Percentiles rank a stretch among this genome's conserved stretches.
Evolutionary conservation across 2,113 vertebrate species (phyloP).

Genomic region (Cariama cristata): DNA sequence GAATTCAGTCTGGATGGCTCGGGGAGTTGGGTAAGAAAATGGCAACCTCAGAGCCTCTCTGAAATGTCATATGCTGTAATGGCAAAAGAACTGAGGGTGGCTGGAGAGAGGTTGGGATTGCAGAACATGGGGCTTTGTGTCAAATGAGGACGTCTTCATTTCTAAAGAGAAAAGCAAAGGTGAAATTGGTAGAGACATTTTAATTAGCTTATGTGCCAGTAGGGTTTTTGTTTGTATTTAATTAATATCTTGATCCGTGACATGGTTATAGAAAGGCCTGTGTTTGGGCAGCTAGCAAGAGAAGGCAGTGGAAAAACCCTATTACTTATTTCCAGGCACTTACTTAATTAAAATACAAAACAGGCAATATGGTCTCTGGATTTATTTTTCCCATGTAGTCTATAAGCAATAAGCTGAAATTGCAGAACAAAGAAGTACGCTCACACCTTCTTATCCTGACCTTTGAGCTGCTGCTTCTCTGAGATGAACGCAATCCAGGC

Average conservation of each 20-base stretch:
- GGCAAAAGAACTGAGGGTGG: neutral
- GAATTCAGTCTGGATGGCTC: neutral
- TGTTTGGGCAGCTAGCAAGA: neutral
- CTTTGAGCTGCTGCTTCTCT: neutral
- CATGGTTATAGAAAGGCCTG: neutral
- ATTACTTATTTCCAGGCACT: constrained; percentile 46
- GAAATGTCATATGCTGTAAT: neutral
- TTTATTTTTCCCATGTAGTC: constrained; percentile 55
- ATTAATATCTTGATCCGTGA: neutral
- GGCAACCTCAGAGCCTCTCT: neutral
- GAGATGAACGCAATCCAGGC: neutral
- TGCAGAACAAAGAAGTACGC: neutral
- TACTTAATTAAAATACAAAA: constrained; percentile 62
- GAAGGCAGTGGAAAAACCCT: constrained; percentile 14
- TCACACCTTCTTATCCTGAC: neutral
- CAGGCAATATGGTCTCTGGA: constrained; percentile 28
- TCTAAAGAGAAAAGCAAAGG: constrained; percentile 4
- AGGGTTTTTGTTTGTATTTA: neutral
- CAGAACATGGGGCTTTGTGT: fast-evolving
- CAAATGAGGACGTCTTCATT: neutral
- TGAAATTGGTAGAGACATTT: constrained; percentile 22
- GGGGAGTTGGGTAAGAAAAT: neutral
- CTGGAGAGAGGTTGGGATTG: neutral
- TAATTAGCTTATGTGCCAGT: constrained; percentile 23
- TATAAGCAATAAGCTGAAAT: constrained; percentile 34